Evolutionary conservation across 2,888 invertebrate species (phyloP), one percentile per base, ranked within the genome.

Genomic region (Smittia aterrima): DNA sequence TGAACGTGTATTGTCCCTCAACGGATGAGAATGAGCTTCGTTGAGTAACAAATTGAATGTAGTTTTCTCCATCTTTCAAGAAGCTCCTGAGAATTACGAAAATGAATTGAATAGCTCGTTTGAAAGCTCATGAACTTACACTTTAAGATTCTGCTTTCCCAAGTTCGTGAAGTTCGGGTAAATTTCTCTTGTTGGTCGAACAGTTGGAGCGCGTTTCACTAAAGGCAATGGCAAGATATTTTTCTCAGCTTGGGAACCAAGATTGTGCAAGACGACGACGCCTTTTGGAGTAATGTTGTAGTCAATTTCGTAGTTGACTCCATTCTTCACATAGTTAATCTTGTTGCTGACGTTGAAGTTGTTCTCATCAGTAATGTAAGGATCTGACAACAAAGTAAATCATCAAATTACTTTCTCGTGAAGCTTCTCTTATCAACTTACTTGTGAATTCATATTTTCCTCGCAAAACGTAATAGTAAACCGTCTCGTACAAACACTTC

Each of bases 361-460:
- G 25, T 16, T 1, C 24, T 72, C 72, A 16, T 72, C 40, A 13
- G 18, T 40, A 13, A 72, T 22, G 22, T 62, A 72, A 40, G 72
- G 72, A 22, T 72, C 72, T 72, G 54, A 47, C 20, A 41, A 47
- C 32, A 32, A 32, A 6, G 32, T 32, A 3, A 9, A 9, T 32
- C 9, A 32, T 6, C 32, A 6, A 67, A 18, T 11, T 25, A 13
- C 27, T 67, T 41, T 32, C 32, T 6, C 4, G 32, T 18, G 18
- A 38, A 9, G 7, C 18, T 41, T 4, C 2, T 47, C 22, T n/a
- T 58, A 0, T 32, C 25, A 11, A 72, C 72, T 72, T 22, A 72
- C 72, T 72, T 22, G 72, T 72, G 20, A 72, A 72, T 22, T 72
- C 72, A 62, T 62, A 72, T 72, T 72, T 72, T 20, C 72, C 72